Percentiles rank a stretch among this genome's conserved stretches.
phyloP scores from a whole-genome alignment of 1,140 invertebrate species.

The Bombus ignitus region DNA sequence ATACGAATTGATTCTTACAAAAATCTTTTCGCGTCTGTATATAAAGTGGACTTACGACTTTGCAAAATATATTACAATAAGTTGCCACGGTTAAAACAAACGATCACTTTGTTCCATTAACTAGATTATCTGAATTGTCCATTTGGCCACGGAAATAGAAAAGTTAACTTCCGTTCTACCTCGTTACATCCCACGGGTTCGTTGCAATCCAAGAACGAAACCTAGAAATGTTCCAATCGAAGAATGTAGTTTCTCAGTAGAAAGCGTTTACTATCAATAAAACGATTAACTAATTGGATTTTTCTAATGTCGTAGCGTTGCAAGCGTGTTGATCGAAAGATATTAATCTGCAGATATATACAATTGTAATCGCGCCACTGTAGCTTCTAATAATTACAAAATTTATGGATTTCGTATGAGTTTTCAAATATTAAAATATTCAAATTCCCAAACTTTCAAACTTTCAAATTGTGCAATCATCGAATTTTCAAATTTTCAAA shows the following conservation, averaged over 20 bases:
- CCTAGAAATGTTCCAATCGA: slow-evolving; percentile 13
- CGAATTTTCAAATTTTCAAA: neutral
- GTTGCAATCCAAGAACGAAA: neutral
- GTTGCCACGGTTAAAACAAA: neutral
- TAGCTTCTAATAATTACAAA: neutral
- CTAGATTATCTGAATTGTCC: slow-evolving; percentile 41
- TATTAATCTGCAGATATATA: too few species aligned
- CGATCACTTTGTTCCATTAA: slow-evolving; percentile 28
- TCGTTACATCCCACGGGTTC: slow-evolving; percentile 10
- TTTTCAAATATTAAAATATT: neutral
- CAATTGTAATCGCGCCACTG: too few species aligned
- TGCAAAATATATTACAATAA: slow-evolving; percentile 27
- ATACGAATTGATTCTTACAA: neutral
- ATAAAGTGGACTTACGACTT: neutral
- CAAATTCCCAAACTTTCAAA: neutral
- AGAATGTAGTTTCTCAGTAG: neutral
- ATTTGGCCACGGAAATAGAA: slow-evolving; percentile 33
- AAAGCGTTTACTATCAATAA: neutral
- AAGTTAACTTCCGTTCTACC: slow-evolving; percentile 39
- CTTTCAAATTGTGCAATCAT: neutral
- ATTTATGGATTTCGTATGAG: neutral
- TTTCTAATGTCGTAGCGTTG: too few species aligned
- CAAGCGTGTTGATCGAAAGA: too few species aligned
- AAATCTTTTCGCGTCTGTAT: neutral
- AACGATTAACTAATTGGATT: neutral